Percentiles rank a stretch among this genome's conserved stretches.
Conservation (phyloP, 2,113 vertebrate genomes). For the Pelobates fuscus region DNA sequence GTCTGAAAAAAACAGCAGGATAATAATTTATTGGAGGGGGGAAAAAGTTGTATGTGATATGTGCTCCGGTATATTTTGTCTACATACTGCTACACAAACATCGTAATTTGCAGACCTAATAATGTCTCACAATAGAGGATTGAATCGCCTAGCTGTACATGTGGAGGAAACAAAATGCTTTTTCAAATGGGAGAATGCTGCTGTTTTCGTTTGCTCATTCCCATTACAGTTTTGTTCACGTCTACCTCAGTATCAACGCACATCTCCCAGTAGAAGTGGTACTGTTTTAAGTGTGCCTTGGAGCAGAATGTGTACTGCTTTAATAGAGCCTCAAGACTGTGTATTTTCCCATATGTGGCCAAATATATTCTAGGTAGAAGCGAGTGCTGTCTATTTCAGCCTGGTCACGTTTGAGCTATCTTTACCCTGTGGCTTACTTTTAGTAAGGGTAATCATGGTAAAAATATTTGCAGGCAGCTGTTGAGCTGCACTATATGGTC, state of each 20-base stretch:
- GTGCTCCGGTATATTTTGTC: too few relatives aligned
- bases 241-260: constrained; percentile 75
- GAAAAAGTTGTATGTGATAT: too few relatives aligned
- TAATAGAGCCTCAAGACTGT: constrained; percentile 23
- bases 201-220: constrained; percentile 63
- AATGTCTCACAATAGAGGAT: not conserved
- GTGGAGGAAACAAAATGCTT: constrained; percentile 39
- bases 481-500: constrained; percentile 83
- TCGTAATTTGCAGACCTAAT: not conserved
- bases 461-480: constrained; percentile 98
- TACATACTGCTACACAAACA: not conserved
- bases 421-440: constrained; percentile 96
- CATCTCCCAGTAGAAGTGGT: constrained; percentile 44
- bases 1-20: not conserved
- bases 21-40: too few relatives aligned
- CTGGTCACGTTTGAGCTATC: constrained; percentile 96
- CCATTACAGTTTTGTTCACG: constrained; percentile 49
- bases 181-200: constrained; percentile 55
- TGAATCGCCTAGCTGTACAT: not conserved
- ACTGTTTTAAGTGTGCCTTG: constrained; percentile 43
- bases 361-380: constrained; percentile 69
- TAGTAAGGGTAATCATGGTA: constrained; percentile 95
- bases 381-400: constrained; percentile 78
- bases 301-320: constrained; percentile 53
- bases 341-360: constrained; percentile 69